A percentile compares a stretch with the other conserved stretches of the same genome.
Conservation (phyloP, 2,888 invertebrate genomes). For the Theretra japonica region DNA sequence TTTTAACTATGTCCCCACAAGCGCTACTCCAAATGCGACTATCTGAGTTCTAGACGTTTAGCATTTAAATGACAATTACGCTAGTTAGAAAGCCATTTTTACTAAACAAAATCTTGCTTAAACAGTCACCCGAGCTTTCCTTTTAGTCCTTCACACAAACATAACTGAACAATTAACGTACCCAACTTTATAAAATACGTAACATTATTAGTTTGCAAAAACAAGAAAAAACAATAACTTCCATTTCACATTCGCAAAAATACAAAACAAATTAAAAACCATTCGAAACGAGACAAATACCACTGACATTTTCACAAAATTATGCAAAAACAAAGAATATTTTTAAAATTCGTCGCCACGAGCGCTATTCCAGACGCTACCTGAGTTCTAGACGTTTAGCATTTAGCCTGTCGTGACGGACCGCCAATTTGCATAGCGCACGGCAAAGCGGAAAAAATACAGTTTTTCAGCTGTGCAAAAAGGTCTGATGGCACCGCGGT, state of each 20-base stretch:
- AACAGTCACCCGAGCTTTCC: too few relatives aligned
- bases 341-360: constrained; percentile 20
- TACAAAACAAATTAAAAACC: constrained; percentile 3
- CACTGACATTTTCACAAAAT: constrained; percentile 12
- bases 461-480: background rate
- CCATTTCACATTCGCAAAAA: background rate
- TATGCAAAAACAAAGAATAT: constrained; percentile 12
- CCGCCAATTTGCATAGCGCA: constrained; percentile 19
- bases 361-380: background rate
- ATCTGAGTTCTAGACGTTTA: background rate
- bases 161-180: too few relatives aligned
- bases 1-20: background rate
- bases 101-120: too few relatives aligned
- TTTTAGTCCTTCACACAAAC: too few relatives aligned
- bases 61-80: background rate
- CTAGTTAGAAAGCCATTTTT: too few relatives aligned
- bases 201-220: too few relatives aligned
- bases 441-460: constrained; percentile 5
- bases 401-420: constrained; percentile 11
- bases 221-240: background rate
- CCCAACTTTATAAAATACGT: too few relatives aligned
- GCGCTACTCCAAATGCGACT: background rate
- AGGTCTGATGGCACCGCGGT: background rate
- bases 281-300: background rate
- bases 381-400: constrained; percentile 12